Evolutionary conservation across 1,140 invertebrate genomes (phyloP).

Genomic region (Pseudomyrmex concolor): DNA sequence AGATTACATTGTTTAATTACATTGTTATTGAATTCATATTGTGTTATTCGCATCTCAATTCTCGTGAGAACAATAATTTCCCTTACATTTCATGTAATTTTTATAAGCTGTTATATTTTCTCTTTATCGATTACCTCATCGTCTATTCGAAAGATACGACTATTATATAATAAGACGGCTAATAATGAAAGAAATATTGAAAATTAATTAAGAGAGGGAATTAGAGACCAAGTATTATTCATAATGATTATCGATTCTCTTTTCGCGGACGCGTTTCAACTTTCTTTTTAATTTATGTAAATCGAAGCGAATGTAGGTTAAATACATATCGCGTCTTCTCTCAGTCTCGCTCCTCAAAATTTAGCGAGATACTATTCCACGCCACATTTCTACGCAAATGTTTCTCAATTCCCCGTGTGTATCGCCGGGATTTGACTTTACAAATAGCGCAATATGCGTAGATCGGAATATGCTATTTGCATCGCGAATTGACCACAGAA

Average conservation of each 20-base stretch:
- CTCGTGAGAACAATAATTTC: background rate
- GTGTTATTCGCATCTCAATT: background rate
- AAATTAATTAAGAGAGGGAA: conserved; percentile 1
- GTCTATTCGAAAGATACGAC: background rate
- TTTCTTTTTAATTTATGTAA: conserved; percentile 42
- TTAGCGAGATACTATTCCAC: background rate
- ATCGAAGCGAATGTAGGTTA: conserved; percentile 45
- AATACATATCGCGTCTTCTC: background rate
- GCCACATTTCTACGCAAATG: background rate
- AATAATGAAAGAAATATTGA: background rate
- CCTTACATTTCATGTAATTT: background rate
- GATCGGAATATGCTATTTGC: background rate
- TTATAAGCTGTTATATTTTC: background rate
- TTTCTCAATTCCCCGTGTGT: background rate
- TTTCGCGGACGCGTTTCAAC: conserved; percentile 8
- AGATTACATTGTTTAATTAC: no score
- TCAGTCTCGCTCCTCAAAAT: background rate
- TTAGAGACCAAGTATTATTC: background rate
- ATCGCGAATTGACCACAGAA: background rate
- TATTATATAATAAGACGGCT: background rate
- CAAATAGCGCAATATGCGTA: background rate
- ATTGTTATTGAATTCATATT: no score
- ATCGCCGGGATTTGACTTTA: background rate
- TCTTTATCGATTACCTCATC: conserved; percentile 8
- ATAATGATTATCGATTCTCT: background rate